Base-by-base conservation (phyloP, 2,888 invertebrate species). In the Operophtera brumata region DNA sequence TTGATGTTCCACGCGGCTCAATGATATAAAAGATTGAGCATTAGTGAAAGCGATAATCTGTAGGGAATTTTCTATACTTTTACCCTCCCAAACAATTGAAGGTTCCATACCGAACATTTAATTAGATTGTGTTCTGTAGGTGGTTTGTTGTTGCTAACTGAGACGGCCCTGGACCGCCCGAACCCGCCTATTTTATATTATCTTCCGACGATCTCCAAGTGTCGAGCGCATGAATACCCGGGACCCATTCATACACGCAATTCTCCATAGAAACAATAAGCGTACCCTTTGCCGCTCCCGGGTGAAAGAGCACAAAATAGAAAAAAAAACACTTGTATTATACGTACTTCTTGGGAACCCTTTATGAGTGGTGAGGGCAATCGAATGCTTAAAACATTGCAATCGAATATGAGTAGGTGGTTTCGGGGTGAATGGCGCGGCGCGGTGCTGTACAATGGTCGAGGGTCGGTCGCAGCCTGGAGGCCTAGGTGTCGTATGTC, bases 301-400 rank as follows among this genome's bases (percentile, higher is more conserved):
- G 70, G 78, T 80, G 76, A 86, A 86, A 82, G 81, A 83, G 73
- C 75, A 77, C 67, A 81, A 84, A 84, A 80, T 75, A 75, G 73
- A 67, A 71, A 82, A 86, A 86, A 82, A 84, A 82, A 67, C 59
- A 65, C 69, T 66, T 73, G 77, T 77, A 79, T 81, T 82, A 76
- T 82, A 77, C 71, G 73, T 74, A 77, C 78, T 86, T 82, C 85
- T 88, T 86, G 83, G 89, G 85, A 86, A 88, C 86, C 86, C 82
- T 87, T 89, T 86, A 83, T 80, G 76, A 74, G 72, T 73, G 69
- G 78, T 73, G 78, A 82, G 77, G 89, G 90, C 86, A 90, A 90
- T 90, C 90, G 90, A 89, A 90, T 86, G 80, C 83, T 85, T 88
- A 86, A 87, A 88, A 87, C 87, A 87, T 84, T 84, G 86, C 82